Evolutionary conservation across 2,797 vertebrate genomes (phyloP), one percentile per base, ranked within the genome.

Genomic region (Fistularia tabacaria): DNA sequence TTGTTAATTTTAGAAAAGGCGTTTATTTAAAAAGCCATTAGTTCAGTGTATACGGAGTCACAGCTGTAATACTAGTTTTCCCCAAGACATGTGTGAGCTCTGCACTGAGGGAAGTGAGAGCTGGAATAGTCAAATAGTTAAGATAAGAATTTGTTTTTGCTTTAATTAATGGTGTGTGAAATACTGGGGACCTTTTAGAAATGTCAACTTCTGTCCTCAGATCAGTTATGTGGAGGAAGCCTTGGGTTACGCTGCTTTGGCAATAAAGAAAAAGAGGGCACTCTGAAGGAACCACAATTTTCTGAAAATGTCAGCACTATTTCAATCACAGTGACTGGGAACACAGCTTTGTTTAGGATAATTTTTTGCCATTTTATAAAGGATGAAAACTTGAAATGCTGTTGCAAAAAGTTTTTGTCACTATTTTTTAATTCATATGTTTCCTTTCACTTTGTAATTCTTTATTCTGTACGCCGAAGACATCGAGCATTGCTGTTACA

Each of bases 191-290:
- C 74, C 73, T 82, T 68, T 71, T 78, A 71, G 71, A 86, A 88
- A 87, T 88, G 85, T 80, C 87, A 88, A 69, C 65, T 38, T 76
- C 74, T 67, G 71, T 80, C 72, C 72, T 82, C 73, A 64, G 74
- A 80, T 88, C 76, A 65, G 68, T 70, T 79, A 41, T 15, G 73
- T 59, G 64, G 63, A 69, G 59, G 66, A 51, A 37, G 58, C 64
- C 57, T 61, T 48, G 61, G 80, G 71, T 81, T 67, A 66, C 70
- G 45, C 66, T 49, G 66, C 73, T 61, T 61, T 50, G 55, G 69
- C 76, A 77, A 69, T 69, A 52, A 76, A 69, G 52, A 54, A 62
- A 54, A 55, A 65, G 73, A 66, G 55, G 55, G 46, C 41, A 48
- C 59, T 66, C 64, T 42, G 45, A 54, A 73, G 69, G 58, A 79